A percentile compares a stretch with the other conserved stretches of the same genome.
Evolutionary conservation across 2,113 vertebrate genomes (phyloP).

Genomic region (Macrotis lagotis): DNA sequence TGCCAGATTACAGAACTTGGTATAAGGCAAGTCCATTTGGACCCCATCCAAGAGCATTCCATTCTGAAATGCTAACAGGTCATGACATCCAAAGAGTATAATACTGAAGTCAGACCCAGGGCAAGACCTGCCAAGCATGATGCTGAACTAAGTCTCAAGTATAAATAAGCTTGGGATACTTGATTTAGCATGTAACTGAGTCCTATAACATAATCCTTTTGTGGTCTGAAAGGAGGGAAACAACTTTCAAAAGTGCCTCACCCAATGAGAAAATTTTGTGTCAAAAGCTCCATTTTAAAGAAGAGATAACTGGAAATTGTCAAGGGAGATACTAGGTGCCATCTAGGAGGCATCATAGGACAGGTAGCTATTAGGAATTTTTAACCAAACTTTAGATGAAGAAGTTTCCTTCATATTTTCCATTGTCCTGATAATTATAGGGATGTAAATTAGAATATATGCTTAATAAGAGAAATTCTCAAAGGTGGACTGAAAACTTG

Average conservation of each 20-base stretch:
- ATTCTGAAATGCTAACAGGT: neutral
- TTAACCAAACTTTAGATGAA: neutral
- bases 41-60: neutral
- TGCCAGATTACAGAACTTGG: neutral
- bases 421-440: neutral
- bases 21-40: neutral
- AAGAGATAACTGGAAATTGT: neutral
- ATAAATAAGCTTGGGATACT: neutral
- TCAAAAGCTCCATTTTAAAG: neutral
- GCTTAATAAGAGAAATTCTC: neutral
- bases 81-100: neutral
- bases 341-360: neutral
- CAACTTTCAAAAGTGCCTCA: neutral
- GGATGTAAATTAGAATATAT: neutral
- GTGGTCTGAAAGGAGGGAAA: neutral
- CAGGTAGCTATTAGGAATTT: neutral
- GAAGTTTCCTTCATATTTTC: neutral
- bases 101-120: neutral
- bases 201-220: neutral
- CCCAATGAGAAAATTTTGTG: rapidly evolving
- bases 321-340: neutral
- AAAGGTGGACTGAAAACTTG: neutral
- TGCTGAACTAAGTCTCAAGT: neutral
- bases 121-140: neutral
- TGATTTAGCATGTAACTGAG: neutral